A percentile compares a stretch with the other conserved stretches of the same genome.
Evolutionary conservation across 1,140 invertebrate genomes (phyloP).

Genomic region (honey bee (Apis mellifera)): Amel_HAv3.1 CM009938.2:10630501-10631000

Average conservation of each 20-base stretch:
- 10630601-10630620: no score
- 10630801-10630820: not conserved
- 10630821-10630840: conserved; percentile 1
- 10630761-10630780: conserved; percentile 25
- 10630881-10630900: no score
- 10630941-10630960: not conserved
- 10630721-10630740: conserved; percentile 39
- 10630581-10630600: not conserved
- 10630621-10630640: conserved; percentile 19
- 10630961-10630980: not conserved
- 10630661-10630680: conserved; percentile 46
- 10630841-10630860: conserved; percentile 16
- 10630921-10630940: not conserved
- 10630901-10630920: not conserved
- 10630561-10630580: conserved; percentile 34
- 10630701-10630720: conserved; percentile 21
- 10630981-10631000: no score
- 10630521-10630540: not conserved
- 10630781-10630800: not conserved
- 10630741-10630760: conserved; percentile 43
- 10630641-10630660: conserved; percentile 42
- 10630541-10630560: conserved; percentile 52
- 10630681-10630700: conserved; percentile 12
- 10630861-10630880: not conserved
- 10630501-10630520: not conserved